These are phyloP conservation scores for Antigone vipio DNA, from an alignment of 2,113 vertebrate species.

Conservation along the genomic window DNA sequence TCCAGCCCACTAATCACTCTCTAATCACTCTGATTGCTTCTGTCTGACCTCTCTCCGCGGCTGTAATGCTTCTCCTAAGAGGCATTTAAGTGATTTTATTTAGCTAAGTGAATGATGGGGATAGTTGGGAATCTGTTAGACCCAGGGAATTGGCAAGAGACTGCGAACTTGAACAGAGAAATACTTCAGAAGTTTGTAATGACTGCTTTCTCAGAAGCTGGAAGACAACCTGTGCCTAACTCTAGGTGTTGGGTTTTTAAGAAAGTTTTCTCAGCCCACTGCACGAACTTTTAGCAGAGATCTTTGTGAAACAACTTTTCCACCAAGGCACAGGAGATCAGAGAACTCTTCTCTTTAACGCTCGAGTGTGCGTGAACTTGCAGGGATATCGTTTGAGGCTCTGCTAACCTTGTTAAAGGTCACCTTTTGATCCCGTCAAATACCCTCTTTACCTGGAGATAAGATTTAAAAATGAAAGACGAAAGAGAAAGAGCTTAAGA, in stretches of 20 bases:
- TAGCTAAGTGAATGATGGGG: background rate
- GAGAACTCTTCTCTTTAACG: background rate
- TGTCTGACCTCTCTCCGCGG: background rate
- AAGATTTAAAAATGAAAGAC: constrained; percentile 61
- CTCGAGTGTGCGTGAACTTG: background rate
- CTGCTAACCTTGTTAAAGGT: constrained; percentile 46
- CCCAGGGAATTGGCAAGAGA: background rate
- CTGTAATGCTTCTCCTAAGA: background rate
- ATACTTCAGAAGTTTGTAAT: background rate
- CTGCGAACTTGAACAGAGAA: background rate
- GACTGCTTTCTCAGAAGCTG: background rate
- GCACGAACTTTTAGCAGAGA: background rate
- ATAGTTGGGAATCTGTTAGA: background rate
- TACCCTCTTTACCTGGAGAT: constrained; percentile 45
- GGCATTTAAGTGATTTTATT: background rate
- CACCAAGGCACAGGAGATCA: constrained; percentile 19
- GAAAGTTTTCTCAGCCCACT: constrained; percentile 7
- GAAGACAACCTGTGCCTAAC: background rate
- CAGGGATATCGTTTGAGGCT: constrained; percentile 26
- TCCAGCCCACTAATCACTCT: background rate
- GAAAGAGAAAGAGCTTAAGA: constrained; percentile 50
- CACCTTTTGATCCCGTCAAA: constrained; percentile 43
- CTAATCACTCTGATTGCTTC: background rate
- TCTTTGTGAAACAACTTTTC: constrained; percentile 40
- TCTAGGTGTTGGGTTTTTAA: background rate